Conservation (phyloP, 2,113 vertebrate species). For the Lepus europaeus region DNA sequence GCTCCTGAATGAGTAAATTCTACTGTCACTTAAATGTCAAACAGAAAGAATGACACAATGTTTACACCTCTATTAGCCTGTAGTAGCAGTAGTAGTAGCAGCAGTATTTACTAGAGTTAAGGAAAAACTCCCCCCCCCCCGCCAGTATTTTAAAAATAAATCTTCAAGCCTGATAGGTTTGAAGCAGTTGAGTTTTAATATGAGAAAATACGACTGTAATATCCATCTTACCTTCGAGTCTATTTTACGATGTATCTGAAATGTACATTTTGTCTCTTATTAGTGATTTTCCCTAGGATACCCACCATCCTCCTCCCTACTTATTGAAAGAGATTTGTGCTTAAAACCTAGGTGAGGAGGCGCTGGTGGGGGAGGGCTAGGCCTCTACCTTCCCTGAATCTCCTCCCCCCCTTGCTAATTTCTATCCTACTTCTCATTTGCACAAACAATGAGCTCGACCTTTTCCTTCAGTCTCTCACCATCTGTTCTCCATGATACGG, state of each 20-base stretch:
- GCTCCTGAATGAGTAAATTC: constrained; percentile 59
- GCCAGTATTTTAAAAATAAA: constrained; percentile 57
- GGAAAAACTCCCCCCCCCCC: background rate
- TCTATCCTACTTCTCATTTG: background rate
- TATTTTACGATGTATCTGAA: constrained; percentile 45
- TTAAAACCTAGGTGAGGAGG: background rate
- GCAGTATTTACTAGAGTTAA: constrained; percentile 66
- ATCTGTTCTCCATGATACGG: background rate
- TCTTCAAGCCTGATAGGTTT: background rate
- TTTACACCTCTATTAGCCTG: constrained; percentile 62
- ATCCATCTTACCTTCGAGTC: background rate
- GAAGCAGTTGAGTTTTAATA: constrained; percentile 16
- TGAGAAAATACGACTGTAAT: background rate
- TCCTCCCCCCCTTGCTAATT: background rate
- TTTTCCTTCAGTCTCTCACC: background rate
- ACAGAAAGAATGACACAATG: constrained; percentile 61
- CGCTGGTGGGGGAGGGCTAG: rapidly evolving
- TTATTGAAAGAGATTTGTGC: background rate
- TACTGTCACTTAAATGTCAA: constrained; percentile 67
- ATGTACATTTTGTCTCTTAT: background rate
- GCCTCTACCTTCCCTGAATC: background rate
- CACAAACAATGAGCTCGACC: background rate
- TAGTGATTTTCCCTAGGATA: background rate
- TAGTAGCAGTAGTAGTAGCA: constrained; percentile 46
- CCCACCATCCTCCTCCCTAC: background rate